These are phyloP conservation scores for Lepidocyrtoides sp. DNA, from an alignment of 2,888 invertebrate species.

Conservation along the genomic window DNA sequence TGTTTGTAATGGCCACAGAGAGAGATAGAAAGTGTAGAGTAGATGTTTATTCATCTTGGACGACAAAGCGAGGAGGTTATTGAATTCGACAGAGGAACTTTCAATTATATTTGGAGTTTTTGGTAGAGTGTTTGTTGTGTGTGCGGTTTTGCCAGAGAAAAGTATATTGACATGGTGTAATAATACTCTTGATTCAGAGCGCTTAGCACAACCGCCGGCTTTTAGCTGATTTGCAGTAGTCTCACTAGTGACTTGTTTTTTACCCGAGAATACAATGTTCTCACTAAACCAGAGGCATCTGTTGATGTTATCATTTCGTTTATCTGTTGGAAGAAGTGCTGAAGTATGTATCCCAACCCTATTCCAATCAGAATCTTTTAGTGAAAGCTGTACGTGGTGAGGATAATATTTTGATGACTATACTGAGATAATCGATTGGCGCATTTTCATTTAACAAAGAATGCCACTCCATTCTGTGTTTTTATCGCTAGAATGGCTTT, in stretches of 20 bases:
- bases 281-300: not conserved
- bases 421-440: too few relatives aligned
- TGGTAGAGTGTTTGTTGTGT: constrained; percentile 16
- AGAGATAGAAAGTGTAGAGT: too few relatives aligned
- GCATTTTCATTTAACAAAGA: too few relatives aligned
- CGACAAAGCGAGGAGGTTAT: constrained; percentile 16
- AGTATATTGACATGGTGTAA: not conserved
- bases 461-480: too few relatives aligned
- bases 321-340: too few relatives aligned
- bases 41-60: constrained; percentile 8
- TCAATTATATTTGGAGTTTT: constrained; percentile 26
- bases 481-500: too few relatives aligned
- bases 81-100: constrained; percentile 16
- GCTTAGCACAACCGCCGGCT: not conserved
- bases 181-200: not conserved
- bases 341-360: too few relatives aligned
- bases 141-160: constrained; percentile 34
- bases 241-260: not conserved
- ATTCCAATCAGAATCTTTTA: too few relatives aligned
- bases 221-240: not conserved
- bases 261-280: not conserved
- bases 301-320: not conserved
- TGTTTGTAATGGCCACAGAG: not conserved
- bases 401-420: too few relatives aligned
- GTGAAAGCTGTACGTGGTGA: too few relatives aligned